Percentiles rank a stretch among this genome's conserved stretches.
phyloP scores from a whole-genome alignment of 2,888 invertebrate genomes.

The Sinhomidia bicolor region DNA sequence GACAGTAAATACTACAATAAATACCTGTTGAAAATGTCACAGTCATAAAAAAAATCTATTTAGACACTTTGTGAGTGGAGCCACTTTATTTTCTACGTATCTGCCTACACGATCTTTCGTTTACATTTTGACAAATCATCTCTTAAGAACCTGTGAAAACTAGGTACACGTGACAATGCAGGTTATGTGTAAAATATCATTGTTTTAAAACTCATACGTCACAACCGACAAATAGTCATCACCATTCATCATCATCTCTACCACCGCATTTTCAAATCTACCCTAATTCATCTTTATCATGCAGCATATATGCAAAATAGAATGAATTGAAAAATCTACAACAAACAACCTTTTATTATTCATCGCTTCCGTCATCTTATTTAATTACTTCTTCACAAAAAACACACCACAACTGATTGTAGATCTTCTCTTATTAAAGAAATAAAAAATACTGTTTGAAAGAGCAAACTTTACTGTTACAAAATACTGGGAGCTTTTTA shows the following conservation, averaged over 20 bases:
- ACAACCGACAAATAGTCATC: neutral
- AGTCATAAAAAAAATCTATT: too few relatives aligned
- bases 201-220: neutral
- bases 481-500: neutral
- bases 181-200: neutral
- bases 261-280: too few relatives aligned
- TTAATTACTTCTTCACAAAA: slow-evolving; percentile 22
- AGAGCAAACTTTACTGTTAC: neutral
- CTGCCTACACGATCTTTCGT: neutral
- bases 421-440: neutral
- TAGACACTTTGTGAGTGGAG: too few relatives aligned
- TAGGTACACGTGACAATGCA: neutral
- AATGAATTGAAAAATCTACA: neutral
- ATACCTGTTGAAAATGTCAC: neutral
- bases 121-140: neutral
- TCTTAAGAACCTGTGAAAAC: neutral
- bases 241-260: neutral
- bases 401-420: neutral
- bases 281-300: neutral
- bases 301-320: neutral
- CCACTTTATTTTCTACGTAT: too few relatives aligned
- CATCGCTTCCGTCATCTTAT: slow-evolving; percentile 33
- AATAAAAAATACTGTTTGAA: neutral
- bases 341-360: neutral
- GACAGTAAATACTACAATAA: neutral